Conservation (phyloP, 2,113 vertebrate genomes). For the Harpagus bidentatus region DNA sequence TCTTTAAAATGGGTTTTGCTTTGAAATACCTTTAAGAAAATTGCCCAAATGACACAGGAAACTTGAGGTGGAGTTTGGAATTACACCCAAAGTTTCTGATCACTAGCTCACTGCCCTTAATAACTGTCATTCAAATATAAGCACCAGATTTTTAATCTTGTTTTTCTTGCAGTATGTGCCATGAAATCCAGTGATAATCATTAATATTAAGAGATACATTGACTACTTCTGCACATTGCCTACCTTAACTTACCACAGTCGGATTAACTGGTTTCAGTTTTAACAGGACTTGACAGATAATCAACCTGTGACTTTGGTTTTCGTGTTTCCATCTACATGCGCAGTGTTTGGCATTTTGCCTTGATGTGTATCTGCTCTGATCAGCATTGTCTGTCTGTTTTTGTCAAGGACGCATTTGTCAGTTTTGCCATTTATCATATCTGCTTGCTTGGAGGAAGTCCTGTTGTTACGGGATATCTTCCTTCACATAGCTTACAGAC, state of each 20-base stretch:
- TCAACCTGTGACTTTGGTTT: background rate
- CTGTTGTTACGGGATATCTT: background rate
- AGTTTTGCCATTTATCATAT: background rate
- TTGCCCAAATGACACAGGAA: background rate
- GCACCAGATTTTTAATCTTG: background rate
- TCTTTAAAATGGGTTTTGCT: background rate
- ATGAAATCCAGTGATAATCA: background rate
- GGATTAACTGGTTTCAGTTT: background rate
- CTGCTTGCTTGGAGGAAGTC: background rate
- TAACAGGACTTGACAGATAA: slow-evolving; percentile 11
- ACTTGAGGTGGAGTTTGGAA: background rate
- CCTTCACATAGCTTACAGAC: background rate
- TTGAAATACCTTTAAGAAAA: background rate
- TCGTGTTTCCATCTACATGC: background rate
- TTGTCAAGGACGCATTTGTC: background rate
- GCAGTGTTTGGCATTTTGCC: background rate
- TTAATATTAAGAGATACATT: background rate
- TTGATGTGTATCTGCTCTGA: background rate
- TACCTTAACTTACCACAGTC: background rate
- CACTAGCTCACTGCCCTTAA: background rate
- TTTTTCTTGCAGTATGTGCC: background rate
- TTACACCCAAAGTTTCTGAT: background rate
- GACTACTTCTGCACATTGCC: background rate
- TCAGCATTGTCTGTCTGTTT: slow-evolving; percentile 7
- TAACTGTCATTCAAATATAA: background rate